phyloP scores from a whole-genome alignment of 2,888 invertebrate genomes.

The Ethmia dodecea region DNA sequence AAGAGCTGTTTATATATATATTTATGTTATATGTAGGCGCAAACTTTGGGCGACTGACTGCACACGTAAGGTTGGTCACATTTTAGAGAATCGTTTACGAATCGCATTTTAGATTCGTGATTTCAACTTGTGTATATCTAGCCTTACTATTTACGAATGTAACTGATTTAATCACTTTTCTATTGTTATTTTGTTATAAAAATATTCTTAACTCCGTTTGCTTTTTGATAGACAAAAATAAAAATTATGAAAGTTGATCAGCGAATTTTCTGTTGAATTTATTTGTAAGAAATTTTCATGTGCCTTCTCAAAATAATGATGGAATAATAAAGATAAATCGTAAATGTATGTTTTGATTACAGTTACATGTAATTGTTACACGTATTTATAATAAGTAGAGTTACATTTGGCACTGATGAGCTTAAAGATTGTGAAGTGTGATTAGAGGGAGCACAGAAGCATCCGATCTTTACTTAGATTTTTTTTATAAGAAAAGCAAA shows the following conservation, averaged over 20 bases:
- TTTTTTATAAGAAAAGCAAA: too few relatives aligned
- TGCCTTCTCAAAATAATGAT: slow-evolving; percentile 72
- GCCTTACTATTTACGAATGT: slow-evolving; percentile 5
- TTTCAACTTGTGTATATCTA: neutral
- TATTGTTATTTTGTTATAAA: neutral
- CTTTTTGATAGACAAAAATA: slow-evolving; percentile 7
- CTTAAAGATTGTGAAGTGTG: slow-evolving; percentile 29
- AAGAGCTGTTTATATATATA: slow-evolving; percentile 45
- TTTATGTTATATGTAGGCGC: slow-evolving; percentile 23
- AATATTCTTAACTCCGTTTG: slow-evolving; percentile 8
- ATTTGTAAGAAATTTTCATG: slow-evolving; percentile 73
- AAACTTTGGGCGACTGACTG: slow-evolving; percentile 20
- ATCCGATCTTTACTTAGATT: too few relatives aligned
- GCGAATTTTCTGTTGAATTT: slow-evolving; percentile 29
- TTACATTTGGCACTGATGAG: slow-evolving; percentile 52
- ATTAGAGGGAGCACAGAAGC: slow-evolving; percentile 28
- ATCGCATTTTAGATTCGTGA: neutral
- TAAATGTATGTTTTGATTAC: slow-evolving; percentile 59
- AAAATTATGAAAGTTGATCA: slow-evolving; percentile 6
- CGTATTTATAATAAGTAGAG: slow-evolving; percentile 52
- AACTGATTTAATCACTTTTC: slow-evolving; percentile 1
- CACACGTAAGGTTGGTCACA: slow-evolving; percentile 1
- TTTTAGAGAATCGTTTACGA: neutral
- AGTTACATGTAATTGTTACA: slow-evolving; percentile 62
- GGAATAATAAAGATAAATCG: slow-evolving; percentile 43